Base-by-base conservation (phyloP, 2,888 invertebrate genomes). In the Calameuta pallipes region DNA sequence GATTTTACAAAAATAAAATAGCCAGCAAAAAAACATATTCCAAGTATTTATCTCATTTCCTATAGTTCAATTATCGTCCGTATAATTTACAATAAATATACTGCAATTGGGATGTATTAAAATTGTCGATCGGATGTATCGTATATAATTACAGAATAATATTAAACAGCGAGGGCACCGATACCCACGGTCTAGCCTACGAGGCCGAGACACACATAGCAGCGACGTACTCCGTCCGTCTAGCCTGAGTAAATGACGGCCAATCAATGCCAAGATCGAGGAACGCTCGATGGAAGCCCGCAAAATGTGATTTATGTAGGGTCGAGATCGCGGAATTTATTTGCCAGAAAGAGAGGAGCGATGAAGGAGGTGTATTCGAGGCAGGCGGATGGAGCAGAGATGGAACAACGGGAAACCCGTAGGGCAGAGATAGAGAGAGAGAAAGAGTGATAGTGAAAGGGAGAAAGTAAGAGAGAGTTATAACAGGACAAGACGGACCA, bases 291-390 rank as follows among this genome's bases (percentile, higher is more conserved):
- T 56, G 56, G 56, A 56, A 56, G 56, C 56, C 56, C 23, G 23
- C 56, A 56, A 56, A 56, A 23, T 56, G 56, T 56, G 56, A 56
- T 56, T 56, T 56, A 56, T 56, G 56, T 56, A 56, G 56, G 56
- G 71, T 31, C 71, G 71, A 33, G 23, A 71, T 71, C 71, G 71
- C 30, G 31, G n/a, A 12, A 69, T 56, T 56, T 56, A 23, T 56
- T 56, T 56, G 23, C 56, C 56, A 56, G 56, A 56, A 56, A 9
- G 56, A 75, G 78, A 70, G 75, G 35, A 36, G n/a, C 36, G 36
- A 36, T 15, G 34, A 36, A 6, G 3, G 3, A 36, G 35, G 4
- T 4, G 13, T 4, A 33, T 9, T 13, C 6, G 74, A 74, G 13
- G n/a, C 4, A 35, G 33, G 33, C 23, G 13, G 30, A 15, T 12